phyloP scores from a whole-genome alignment of 2,797 vertebrate species.

The Darevskia nairensis region DNA sequence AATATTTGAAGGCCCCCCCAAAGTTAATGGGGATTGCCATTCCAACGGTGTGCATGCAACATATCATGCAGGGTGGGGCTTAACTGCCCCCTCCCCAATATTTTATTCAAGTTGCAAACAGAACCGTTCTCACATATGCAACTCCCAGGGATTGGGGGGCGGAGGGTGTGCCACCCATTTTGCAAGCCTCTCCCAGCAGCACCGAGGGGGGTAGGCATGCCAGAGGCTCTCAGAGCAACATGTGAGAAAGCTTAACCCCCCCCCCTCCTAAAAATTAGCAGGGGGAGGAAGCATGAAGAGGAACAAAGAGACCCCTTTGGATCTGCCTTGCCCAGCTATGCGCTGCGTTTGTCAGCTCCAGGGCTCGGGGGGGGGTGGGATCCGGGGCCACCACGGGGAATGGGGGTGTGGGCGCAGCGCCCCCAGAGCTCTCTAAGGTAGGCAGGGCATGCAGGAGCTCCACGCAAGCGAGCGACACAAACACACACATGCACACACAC shows the following conservation, averaged over 20 bases:
- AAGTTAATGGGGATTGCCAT: no score
- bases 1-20: no score
- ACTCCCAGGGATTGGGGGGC: neutral
- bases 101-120: neutral
- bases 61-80: no score
- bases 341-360: neutral
- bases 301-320: conserved; percentile 67
- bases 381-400: conserved; percentile 31
- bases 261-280: neutral
- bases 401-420: neutral
- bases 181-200: neutral
- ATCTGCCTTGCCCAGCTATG: neutral
- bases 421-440: neutral
- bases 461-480: no score
- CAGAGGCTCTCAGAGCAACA: neutral
- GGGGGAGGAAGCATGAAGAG: conserved; percentile 37
- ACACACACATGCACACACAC: no score
- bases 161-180: neutral
- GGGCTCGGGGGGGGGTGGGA: neutral
- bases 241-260: neutral
- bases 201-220: no score
- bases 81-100: no score
- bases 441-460: neutral
- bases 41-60: no score
- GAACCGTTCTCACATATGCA: neutral